Conservation (phyloP, 2,888 invertebrate genomes). For the Cloeon dipterum region DNA sequence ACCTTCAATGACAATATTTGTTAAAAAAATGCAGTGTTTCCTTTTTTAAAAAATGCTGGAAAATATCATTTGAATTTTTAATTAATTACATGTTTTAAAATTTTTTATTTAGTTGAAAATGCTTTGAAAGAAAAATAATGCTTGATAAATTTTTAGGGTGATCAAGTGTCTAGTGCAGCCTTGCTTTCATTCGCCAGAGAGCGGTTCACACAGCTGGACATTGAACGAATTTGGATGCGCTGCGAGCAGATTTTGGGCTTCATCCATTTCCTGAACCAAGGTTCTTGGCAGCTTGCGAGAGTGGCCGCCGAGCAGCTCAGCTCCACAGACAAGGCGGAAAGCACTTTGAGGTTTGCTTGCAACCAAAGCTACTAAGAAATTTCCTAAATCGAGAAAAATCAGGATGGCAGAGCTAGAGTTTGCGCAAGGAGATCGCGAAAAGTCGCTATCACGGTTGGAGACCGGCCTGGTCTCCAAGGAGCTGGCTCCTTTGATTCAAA, state of each 20-base stretch:
- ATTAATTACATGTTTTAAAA: no score
- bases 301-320: slow-evolving; percentile 41
- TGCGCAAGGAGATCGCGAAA: neutral
- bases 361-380: no score
- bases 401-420: neutral
- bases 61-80: no score
- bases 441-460: neutral
- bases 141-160: slow-evolving; percentile 27
- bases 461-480: neutral
- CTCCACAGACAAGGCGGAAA: slow-evolving; percentile 39
- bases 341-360: slow-evolving; percentile 24
- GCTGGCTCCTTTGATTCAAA: neutral
- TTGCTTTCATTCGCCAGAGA: slow-evolving; percentile 35
- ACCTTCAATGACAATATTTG: no score
- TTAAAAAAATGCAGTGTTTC: no score
- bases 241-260: slow-evolving; percentile 32
- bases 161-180: slow-evolving; percentile 28
- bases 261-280: slow-evolving; percentile 21
- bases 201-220: slow-evolving; percentile 36
- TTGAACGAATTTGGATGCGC: slow-evolving; percentile 39
- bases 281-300: slow-evolving; percentile 46
- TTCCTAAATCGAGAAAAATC: no score
- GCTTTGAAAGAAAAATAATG: no score
- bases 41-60: no score
- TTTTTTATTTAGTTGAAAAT: no score